Percentiles rank a stretch among this genome's conserved stretches.
These are phyloP conservation scores for Drosophila pseudoobscura DNA, from an alignment of 1,140 invertebrate genomes.

Conservation along the genomic window DNA sequence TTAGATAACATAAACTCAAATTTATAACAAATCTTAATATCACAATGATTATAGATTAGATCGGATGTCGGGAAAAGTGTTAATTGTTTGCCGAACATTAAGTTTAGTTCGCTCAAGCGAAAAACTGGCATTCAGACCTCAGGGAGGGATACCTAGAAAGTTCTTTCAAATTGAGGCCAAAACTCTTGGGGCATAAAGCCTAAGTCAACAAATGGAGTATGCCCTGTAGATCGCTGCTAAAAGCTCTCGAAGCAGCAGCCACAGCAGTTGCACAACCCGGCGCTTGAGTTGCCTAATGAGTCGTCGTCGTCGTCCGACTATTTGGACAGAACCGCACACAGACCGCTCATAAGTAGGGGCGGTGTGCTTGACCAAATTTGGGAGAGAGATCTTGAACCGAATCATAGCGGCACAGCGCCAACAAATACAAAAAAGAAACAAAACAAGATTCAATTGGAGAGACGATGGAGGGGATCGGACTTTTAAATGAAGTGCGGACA, in stretches of 20 bases:
- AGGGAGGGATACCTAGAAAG: too few species aligned
- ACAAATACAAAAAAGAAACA: constrained; percentile 46
- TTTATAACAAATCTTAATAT: too few species aligned
- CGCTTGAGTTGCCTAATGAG: constrained; percentile 72
- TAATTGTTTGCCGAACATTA: too few species aligned
- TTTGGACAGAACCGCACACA: constrained; percentile 12
- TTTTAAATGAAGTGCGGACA: constrained; percentile 68
- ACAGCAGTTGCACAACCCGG: constrained; percentile 28
- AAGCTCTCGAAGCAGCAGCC: constrained; percentile 29
- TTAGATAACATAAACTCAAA: too few species aligned
- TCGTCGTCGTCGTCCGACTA: constrained; percentile 12
- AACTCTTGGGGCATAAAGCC: background rate
- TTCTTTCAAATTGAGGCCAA: too few species aligned
- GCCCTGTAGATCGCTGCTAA: constrained; percentile 43
- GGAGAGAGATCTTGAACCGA: constrained; percentile 62
- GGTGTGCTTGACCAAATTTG: constrained; percentile 75
- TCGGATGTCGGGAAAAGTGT: too few species aligned
- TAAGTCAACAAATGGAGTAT: constrained; percentile 45
- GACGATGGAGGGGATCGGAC: background rate
- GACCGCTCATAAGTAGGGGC: constrained; percentile 64
- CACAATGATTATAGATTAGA: too few species aligned
- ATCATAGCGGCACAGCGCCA: constrained; percentile 61
- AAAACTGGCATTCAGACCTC: too few species aligned
- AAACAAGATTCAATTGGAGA: constrained; percentile 43
- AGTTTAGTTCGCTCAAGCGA: too few species aligned